These are phyloP conservation scores for Chelmon rostratus DNA, from an alignment of 2,797 vertebrate genomes.

Conservation along the genomic window DNA sequence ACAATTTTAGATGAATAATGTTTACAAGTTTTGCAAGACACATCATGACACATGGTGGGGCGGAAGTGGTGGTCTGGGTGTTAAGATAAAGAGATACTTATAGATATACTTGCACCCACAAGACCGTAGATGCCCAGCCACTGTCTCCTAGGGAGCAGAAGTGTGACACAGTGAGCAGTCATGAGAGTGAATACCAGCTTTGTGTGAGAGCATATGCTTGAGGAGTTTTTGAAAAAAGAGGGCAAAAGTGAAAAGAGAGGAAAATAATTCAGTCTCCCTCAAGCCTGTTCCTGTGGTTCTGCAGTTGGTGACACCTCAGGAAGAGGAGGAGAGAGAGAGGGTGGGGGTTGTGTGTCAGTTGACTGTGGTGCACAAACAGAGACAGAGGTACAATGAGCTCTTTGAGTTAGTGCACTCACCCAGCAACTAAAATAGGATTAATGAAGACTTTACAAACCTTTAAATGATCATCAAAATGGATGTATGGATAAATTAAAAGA, in stretches of 20 bases:
- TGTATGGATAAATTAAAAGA: not conserved
- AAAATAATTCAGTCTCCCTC: conserved; percentile 65
- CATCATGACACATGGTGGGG: conserved; percentile 46
- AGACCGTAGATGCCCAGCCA: conserved; percentile 65
- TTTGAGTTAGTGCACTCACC: conserved; percentile 45
- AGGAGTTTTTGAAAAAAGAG: conserved; percentile 63
- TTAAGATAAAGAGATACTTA: conserved; percentile 66
- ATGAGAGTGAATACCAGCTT: conserved; percentile 69
- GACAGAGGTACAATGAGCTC: conserved; percentile 54
- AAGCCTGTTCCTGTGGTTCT: conserved; percentile 79
- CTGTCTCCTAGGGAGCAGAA: conserved; percentile 70
- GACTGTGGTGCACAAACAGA: conserved; percentile 65
- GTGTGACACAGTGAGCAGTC: conserved; percentile 75
- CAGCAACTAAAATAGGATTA: conserved; percentile 32
- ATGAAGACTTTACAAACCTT: conserved; percentile 9
- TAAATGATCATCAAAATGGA: not conserved
- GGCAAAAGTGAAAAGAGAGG: conserved; percentile 62
- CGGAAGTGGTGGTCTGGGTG: conserved; percentile 49
- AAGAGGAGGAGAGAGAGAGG: conserved; percentile 27
- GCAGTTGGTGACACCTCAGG: conserved; percentile 66
- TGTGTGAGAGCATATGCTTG: conserved; percentile 69
- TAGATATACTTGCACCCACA: conserved; percentile 63
- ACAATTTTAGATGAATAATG: conserved; percentile 53
- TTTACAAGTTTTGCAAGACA: conserved; percentile 54
- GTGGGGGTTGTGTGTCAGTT: conserved; percentile 66